Evolutionary conservation across 2,888 invertebrate species (phyloP), one percentile per base, ranked within the genome.

Genomic region (Drosophila flavopinicola): DNA sequence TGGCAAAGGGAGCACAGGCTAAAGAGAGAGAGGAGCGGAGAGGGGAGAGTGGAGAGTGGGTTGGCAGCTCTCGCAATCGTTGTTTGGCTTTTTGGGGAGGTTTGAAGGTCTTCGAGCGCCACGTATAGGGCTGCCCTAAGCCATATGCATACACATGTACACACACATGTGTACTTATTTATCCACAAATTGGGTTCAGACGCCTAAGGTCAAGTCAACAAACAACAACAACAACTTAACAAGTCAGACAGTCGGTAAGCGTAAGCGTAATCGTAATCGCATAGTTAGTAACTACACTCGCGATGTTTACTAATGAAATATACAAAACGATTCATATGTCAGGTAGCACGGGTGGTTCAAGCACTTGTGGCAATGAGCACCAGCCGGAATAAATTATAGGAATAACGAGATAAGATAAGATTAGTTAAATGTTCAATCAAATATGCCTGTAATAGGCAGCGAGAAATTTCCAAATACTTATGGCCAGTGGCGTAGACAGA

Each of bases 201-300:
- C 64, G 76, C 80, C 75, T 80, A 80, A 82, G 80, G 80, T 82
- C 85, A 82, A 78, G 66, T 72, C 71, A 68, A 72, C 66, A 65
- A 48, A 39, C 25, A 20, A 20, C 20, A 59, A 32, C 45, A 47
- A 30, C 69, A 51, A 49, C 44, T 71, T 71, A 60, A 58, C 66
- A 61, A 58, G 47, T 42, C 61, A 58, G 58, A 47, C 38, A 39
- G 60, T 39, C 53, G 13, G 57, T 47, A 29, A 57, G 25, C 47
- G 58, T 38, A n/a, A 56, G 33, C 64, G 64, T 63, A 72, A 71
- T 66, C 72, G 79, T 70, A 83, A 83, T 83, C 77, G 74, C 78
- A 70, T 76, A 83, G 83, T 79, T 83, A 78, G 76, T 78, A 76
- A 79, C 79, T 76, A 76, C 74, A 79, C 76, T 76, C 60, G 79